Evolutionary conservation across 2,888 invertebrate genomes (phyloP), one percentile per base, ranked within the genome.

Genomic region (Cataglyphis livida): DNA sequence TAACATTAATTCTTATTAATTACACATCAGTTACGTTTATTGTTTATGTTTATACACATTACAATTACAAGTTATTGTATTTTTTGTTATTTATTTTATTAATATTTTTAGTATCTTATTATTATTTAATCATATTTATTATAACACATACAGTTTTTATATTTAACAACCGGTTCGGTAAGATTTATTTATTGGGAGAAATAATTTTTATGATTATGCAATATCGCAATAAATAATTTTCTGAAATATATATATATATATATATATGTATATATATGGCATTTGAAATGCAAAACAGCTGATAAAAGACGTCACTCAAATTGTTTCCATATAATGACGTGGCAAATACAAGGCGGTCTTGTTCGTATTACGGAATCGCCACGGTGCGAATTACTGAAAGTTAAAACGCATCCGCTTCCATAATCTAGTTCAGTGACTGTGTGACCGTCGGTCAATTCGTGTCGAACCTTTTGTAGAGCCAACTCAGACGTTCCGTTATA

Each of bases 321-420:
- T 3, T 6, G 3, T n/a, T 38, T 15, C 9, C 44, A 59, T 35
- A 1, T 66, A 66, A 59, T 79, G 73, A 83, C 28, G 32, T 12
- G 4, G 44, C 59, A 71, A 79, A 71, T 79, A 70, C 18, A 59
- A 71, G 32, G 59, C 41, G 0, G 7, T 59, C 70, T 79, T 79
- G 78, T 57, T 28, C 9, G 18, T 32, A 70, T 78, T 70, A 44
- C 35, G 12, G 44, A 79, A 68, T 59, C 57, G 5, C 32, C 78
- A 71, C 9, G 51, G 59, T 71, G 70, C 41, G 44, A 79, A 79
- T 79, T 79, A 59, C 71, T 79, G 71, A 79, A 79, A 79, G 78
- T 79, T 79, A 71, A 78, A 79, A 79, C 76, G 54, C 54, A n/a
- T 28, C 44, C 44, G 78, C 44, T 70, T 59, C 32, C 71, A 71